phyloP scores from a whole-genome alignment of 2,888 invertebrate genomes.

The Tenthredo mesomela region DNA sequence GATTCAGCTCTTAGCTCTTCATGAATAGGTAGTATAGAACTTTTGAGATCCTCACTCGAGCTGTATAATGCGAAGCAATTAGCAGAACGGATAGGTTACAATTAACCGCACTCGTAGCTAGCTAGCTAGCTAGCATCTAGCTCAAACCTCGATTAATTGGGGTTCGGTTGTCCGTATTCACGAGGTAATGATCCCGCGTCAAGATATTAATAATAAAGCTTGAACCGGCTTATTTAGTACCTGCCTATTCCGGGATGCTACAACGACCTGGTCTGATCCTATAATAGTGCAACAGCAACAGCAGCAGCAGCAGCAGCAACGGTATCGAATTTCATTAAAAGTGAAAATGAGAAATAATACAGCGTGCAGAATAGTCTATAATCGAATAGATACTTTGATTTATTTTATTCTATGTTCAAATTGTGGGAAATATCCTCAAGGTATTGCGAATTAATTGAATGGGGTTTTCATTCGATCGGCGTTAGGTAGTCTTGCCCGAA shows the following conservation, averaged over 20 bases:
- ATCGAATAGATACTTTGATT: neutral
- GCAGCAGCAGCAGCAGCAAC: neutral
- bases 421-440: neutral
- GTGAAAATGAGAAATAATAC: neutral
- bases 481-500: neutral
- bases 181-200: conserved; percentile 7
- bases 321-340: neutral
- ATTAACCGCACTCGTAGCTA: conserved; percentile 27
- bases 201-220: conserved; percentile 11
- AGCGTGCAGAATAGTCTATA: neutral
- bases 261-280: neutral
- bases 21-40: too few species aligned
- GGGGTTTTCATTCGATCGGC: neutral
- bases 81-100: conserved; percentile 37
- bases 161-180: conserved; percentile 12
- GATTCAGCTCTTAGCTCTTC: too few species aligned
- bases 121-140: neutral
- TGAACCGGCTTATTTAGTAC: neutral
- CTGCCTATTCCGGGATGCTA: neutral
- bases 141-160: conserved; percentile 24
- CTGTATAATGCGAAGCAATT: conserved; percentile 22
- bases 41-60: conserved; percentile 16
- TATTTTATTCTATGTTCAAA: neutral
- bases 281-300: too few species aligned
- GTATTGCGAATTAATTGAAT: neutral